Evolutionary conservation across 2,113 vertebrate genomes (phyloP), one percentile per base, ranked within the genome.

Genomic region (Meles meles): DNA sequence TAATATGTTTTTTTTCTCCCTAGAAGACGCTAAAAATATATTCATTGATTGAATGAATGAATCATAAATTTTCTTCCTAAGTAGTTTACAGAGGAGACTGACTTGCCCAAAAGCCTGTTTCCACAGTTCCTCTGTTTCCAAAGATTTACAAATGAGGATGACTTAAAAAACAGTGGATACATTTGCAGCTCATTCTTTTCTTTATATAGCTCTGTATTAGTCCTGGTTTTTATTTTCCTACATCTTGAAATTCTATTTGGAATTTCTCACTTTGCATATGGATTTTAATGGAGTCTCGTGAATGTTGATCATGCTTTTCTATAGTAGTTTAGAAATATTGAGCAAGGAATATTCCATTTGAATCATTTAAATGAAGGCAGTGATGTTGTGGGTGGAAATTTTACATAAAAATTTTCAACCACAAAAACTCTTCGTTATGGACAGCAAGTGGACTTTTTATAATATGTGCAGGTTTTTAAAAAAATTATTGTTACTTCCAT

Each of bases 351-450:
- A 52, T 86, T 81, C 21, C 29, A 90, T 69, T 74, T 93, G 76
- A 65, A 71, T 88, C 25, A 61, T 21, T 92, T 96, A 94, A 94
- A 67, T 79, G 52, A 95, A 84, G 20, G 42, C 44, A 90, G 61
- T 95, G 90, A 88, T 82, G n/a, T 88, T 95, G 87, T 89, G 72
- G 82, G 88, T 96, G 87, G 71, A 96, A 93, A 94, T 85, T 95
- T 96, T 77, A 82, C 69, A 71, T 87, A 82, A 94, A 90, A 93
- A 12, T 39, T 97, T 95, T 90, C 47, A 84, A 44, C 63, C 63
- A 92, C 63, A 88, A 88, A 91, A 91, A 34, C 47, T 77, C 49
- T 55, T 69, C 72, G 27, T 88, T 94, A n/a, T 94, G 82, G 84
- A 29, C 23, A 90, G n/a, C 55, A 83, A 59, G 47, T 81, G 81